A percentile compares a stretch with the other conserved stretches of the same genome.
Evolutionary conservation across 2,888 invertebrate species (phyloP).

Genomic region (Deroplatys truncata): DNA sequence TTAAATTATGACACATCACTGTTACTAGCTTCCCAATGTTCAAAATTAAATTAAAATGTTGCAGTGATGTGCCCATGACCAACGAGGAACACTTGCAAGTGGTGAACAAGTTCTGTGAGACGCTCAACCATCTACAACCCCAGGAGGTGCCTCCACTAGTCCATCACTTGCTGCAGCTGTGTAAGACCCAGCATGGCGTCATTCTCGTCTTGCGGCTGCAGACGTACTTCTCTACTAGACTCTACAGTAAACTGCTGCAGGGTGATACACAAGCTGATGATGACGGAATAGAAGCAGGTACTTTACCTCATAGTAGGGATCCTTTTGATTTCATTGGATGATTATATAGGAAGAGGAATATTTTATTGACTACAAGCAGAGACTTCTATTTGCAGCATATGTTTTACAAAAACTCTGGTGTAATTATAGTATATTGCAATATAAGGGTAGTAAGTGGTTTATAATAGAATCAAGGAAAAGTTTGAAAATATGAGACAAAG

Average conservation of each 20-base stretch:
- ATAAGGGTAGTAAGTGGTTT: too few relatives aligned
- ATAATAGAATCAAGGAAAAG: too few relatives aligned
- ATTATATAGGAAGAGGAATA: too few relatives aligned
- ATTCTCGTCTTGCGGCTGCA: slow-evolving; percentile 49
- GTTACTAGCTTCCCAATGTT: too few relatives aligned
- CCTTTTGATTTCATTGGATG: background rate
- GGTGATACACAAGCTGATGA: background rate
- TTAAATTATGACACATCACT: too few relatives aligned
- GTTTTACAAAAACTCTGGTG: too few relatives aligned
- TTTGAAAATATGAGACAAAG: too few relatives aligned
- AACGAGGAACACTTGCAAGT: slow-evolving; percentile 57
- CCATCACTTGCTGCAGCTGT: slow-evolving; percentile 61
- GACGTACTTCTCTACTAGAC: slow-evolving; percentile 46
- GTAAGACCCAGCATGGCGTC: slow-evolving; percentile 45
- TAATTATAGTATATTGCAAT: too few relatives aligned
- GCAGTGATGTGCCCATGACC: slow-evolving; percentile 56
- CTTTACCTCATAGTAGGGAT: background rate
- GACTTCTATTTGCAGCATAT: too few relatives aligned
- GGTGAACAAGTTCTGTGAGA: slow-evolving; percentile 58
- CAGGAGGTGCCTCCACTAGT: slow-evolving; percentile 63
- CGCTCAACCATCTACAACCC: slow-evolving; percentile 54
- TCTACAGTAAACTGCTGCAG: slow-evolving; percentile 29
- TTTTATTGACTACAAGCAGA: too few relatives aligned
- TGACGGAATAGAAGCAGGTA: slow-evolving; percentile 30
- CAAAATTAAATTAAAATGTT: too few relatives aligned